Evolutionary conservation across 2,113 vertebrate species (phyloP).

Genomic region (Caranx ignobilis): DNA sequence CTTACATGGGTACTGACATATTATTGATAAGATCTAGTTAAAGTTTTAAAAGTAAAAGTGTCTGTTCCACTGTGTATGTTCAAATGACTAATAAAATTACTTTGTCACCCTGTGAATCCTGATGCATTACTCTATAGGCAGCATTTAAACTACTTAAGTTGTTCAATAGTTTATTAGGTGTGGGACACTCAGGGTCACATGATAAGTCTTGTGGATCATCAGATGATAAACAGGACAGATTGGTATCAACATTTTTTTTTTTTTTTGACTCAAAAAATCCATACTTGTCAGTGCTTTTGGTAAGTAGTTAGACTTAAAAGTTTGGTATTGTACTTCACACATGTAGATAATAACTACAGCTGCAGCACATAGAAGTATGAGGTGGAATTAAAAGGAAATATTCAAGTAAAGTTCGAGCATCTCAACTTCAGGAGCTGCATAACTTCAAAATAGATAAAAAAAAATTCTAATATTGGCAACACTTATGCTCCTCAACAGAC

Average conservation of each 20-base stretch:
- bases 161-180: neutral
- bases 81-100: neutral
- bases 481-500: neutral
- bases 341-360: neutral
- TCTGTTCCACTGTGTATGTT: neutral
- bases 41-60: neutral
- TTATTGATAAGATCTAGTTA: too few relatives aligned
- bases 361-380: neutral
- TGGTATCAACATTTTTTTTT: neutral
- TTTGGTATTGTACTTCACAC: neutral
- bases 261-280: too few relatives aligned
- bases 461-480: neutral
- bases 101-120: neutral
- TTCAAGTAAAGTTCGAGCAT: neutral
- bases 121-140: too few relatives aligned
- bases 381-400: neutral
- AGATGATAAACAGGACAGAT: neutral
- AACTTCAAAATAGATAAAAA: conserved; percentile 28
- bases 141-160: neutral
- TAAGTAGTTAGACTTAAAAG: neutral
- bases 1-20: neutral
- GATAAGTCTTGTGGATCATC: neutral
- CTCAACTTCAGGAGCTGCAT: neutral
- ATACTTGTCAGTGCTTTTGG: neutral
- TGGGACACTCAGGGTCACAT: neutral